phyloP scores from a whole-genome alignment of 2,113 vertebrate species.

The Grammomys dolichurus region DNA sequence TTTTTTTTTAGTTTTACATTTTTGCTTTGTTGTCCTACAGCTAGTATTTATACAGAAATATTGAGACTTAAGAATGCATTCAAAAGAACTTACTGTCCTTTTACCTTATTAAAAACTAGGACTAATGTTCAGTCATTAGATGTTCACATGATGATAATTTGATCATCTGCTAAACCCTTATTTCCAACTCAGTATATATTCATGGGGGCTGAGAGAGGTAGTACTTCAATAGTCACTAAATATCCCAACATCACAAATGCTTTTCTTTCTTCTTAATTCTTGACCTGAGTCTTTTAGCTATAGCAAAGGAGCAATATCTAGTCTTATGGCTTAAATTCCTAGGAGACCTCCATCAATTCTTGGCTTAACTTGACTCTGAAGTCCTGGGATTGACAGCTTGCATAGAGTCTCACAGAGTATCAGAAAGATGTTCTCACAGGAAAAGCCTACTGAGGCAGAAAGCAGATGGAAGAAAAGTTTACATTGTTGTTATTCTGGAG shows the following conservation, averaged over 20 bases:
- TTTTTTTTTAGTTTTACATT: background rate
- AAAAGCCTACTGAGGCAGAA: background rate
- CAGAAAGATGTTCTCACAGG: background rate
- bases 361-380: background rate
- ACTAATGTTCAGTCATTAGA: background rate
- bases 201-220: background rate
- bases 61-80: background rate
- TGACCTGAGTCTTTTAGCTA: background rate
- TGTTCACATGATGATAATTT: background rate
- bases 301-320: background rate
- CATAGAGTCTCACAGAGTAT: background rate
- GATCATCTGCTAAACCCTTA: background rate
- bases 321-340: background rate
- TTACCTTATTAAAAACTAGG: background rate
- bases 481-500: background rate
- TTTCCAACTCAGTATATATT: background rate
- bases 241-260: background rate
- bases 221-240: background rate
- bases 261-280: conserved; percentile 1
- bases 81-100: background rate
- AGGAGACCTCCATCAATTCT: background rate
- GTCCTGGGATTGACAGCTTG: background rate
- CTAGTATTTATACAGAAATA: background rate
- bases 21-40: background rate
- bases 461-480: background rate